Conservation (phyloP, 2,113 vertebrate species). For the Nothoprocta pentlandii region DNA sequence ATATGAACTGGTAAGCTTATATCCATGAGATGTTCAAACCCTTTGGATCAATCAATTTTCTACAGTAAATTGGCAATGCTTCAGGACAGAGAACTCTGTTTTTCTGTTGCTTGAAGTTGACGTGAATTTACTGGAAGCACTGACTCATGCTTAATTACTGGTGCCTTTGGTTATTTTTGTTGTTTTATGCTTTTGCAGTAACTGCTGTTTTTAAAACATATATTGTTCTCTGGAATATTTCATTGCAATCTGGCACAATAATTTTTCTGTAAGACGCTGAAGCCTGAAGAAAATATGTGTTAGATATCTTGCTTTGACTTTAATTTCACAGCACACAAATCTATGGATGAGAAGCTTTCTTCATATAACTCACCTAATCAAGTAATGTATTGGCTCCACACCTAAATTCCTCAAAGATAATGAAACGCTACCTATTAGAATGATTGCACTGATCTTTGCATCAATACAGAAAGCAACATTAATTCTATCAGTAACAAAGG, state of each 20-base stretch:
- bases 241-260: neutral
- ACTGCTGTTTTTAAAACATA: neutral
- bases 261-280: constrained; percentile 26
- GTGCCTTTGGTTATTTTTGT: constrained; percentile 34
- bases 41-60: constrained; percentile 41
- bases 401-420: constrained; percentile 28
- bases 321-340: constrained; percentile 49
- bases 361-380: constrained; percentile 50
- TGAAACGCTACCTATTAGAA: constrained; percentile 45
- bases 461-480: neutral
- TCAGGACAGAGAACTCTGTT: constrained; percentile 13
- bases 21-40: neutral
- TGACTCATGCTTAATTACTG: constrained; percentile 27
- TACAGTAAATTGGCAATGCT: constrained; percentile 36
- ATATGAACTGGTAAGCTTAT: neutral
- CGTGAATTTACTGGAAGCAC: constrained; percentile 53
- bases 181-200: neutral
- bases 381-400: constrained; percentile 44
- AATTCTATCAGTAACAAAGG: neutral
- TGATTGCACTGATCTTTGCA: constrained; percentile 6
- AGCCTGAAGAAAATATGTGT: neutral
- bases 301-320: constrained; percentile 33
- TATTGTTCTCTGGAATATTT: neutral
- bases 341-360: constrained; percentile 41
- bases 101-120: constrained; percentile 41